Evolutionary conservation across 2,113 vertebrate species (phyloP).

Genomic region (Pelodiscus sinensis): DNA sequence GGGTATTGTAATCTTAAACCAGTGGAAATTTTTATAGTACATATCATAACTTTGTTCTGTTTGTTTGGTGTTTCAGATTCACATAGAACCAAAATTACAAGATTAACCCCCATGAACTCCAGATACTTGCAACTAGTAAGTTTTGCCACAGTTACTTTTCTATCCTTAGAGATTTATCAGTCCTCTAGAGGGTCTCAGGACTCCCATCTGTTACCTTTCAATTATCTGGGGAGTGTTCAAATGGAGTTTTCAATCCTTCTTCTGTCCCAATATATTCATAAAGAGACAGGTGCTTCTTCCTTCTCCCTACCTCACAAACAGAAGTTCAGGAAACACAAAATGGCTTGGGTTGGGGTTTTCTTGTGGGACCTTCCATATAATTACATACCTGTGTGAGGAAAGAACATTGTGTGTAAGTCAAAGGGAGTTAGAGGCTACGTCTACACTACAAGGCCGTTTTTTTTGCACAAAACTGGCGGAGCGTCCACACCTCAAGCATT

Average conservation of each 20-base stretch:
- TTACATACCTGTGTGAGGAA: not conserved
- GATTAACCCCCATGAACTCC: not conserved
- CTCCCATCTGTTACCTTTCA: not conserved
- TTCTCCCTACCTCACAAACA: not conserved
- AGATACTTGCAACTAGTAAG: not conserved
- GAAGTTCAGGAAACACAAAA: not conserved
- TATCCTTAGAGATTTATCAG: not conserved
- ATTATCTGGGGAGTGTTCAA: not conserved
- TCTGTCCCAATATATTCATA: not conserved
- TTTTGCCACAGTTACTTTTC: not conserved
- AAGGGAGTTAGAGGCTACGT: not conserved
- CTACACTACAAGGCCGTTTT: no score
- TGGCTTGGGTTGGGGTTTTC: not conserved
- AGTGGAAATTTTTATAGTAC: not conserved
- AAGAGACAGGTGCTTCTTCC: not conserved
- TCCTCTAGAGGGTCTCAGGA: not conserved
- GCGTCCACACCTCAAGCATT: no score
- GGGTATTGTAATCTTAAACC: not conserved
- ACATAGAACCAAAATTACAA: not conserved
- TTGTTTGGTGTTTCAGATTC: not conserved
- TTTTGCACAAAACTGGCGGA: no score
- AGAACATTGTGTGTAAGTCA: not conserved
- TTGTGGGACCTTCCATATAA: not conserved
- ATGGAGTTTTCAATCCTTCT: not conserved
- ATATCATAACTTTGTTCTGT: not conserved